Percentiles rank a stretch among this genome's conserved stretches.
Conservation (phyloP, 2,113 vertebrate genomes). For the Redunca redunca region DNA sequence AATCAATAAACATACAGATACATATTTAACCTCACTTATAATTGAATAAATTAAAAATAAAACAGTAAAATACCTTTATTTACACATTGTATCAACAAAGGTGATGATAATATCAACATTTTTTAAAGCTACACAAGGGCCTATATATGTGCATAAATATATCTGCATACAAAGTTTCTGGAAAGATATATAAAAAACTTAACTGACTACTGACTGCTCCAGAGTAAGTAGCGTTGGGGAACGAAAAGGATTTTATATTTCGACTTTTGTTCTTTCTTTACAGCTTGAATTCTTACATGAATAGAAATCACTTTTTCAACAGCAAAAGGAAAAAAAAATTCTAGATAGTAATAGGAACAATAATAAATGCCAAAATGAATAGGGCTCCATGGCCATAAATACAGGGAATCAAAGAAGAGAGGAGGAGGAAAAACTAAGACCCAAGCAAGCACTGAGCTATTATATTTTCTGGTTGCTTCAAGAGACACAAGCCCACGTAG, state of each 20-base stretch:
- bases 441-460: not conserved
- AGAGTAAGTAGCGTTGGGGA: not conserved
- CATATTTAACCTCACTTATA: not conserved
- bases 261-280: not conserved
- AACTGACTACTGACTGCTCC: not conserved
- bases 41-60: slow-evolving; percentile 25
- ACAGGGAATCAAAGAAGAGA: not conserved
- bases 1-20: not conserved
- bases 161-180: not conserved
- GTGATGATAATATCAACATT: not conserved
- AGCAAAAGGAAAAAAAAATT: not conserved
- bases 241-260: not conserved
- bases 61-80: not conserved
- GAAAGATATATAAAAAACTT: not conserved
- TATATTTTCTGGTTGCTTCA: not conserved
- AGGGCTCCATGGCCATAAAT: not conserved
- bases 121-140: not conserved
- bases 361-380: not conserved
- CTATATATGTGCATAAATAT: not conserved
- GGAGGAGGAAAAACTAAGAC: not conserved
- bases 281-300: not conserved
- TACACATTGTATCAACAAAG: not conserved
- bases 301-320: not conserved
- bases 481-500: not conserved
- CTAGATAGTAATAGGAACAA: not conserved